Evolutionary conservation across 1,140 invertebrate genomes (phyloP).

Genomic region (Drosophila serrata): DNA sequence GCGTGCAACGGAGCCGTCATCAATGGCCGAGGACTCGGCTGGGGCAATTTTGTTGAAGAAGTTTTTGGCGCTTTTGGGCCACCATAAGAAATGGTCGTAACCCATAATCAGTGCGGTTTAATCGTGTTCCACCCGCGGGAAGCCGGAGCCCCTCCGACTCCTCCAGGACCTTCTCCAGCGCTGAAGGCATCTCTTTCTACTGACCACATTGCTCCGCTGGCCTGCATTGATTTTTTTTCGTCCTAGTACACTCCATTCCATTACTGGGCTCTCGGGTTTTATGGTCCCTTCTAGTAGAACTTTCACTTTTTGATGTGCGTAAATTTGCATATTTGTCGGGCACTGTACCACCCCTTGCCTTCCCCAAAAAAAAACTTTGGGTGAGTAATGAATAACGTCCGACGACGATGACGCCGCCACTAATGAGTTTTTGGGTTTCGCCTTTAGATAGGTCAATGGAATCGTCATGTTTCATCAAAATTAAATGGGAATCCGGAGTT

Average conservation of each 20-base stretch:
- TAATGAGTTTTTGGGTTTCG: conserved; percentile 37
- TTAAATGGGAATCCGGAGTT: not conserved
- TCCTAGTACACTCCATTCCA: conserved; percentile 14
- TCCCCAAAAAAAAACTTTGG: not conserved
- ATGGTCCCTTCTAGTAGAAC: conserved; percentile 42
- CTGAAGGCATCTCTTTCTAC: conserved; percentile 10
- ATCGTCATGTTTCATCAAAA: conserved; percentile 25
- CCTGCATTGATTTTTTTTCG: conserved; percentile 70
- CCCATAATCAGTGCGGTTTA: conserved; percentile 71
- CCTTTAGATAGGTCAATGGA: conserved; percentile 43
- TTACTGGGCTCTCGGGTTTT: conserved; percentile 48
- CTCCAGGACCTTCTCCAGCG: not conserved
- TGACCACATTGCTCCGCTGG: conserved; percentile 47
- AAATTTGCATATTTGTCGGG: conserved; percentile 67
- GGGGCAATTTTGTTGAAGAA: conserved; percentile 46
- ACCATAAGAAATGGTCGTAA: conserved; percentile 62
- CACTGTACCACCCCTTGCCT: conserved; percentile 10
- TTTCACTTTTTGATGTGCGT: conserved; percentile 71
- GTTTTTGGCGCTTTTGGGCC: conserved; percentile 52
- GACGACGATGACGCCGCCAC: conserved; percentile 38
- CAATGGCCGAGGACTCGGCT: conserved; percentile 49
- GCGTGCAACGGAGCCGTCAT: conserved; percentile 77
- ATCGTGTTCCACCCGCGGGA: conserved; percentile 53
- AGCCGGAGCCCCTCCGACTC: not conserved
- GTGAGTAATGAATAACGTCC: conserved; percentile 61